A percentile compares a stretch with the other conserved stretches of the same genome.
These are phyloP conservation scores for Trichopoda pennipes DNA, from an alignment of 2,888 invertebrate genomes.

Conservation along the genomic window DNA sequence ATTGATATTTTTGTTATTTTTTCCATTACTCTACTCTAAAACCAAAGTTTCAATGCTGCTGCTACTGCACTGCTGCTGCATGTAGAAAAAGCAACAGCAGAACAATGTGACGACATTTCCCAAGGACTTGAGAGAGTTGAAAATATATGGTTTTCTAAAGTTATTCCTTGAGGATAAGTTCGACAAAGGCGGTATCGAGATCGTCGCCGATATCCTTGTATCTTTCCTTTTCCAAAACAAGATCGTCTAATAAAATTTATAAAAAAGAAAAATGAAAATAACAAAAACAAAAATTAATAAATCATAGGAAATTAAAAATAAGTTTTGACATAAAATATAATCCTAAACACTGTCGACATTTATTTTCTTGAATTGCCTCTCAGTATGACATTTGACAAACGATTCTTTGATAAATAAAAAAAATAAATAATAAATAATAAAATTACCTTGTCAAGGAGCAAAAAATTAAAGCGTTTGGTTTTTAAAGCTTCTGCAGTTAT, in stretches of 20 bases:
- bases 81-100: constrained; percentile 44
- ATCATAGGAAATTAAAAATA: constrained; percentile 55
- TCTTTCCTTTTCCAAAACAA: constrained; percentile 98
- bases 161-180: constrained; percentile 90
- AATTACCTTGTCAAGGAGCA: constrained; percentile 68
- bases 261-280: constrained; percentile 68
- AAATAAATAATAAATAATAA: no score
- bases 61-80: constrained; percentile 44
- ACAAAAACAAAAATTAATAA: constrained; percentile 66
- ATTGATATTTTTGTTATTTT: constrained; percentile 26
- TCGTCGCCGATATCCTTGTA: constrained; percentile 99
- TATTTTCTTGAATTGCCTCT: not conserved
- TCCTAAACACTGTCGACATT: constrained; percentile 31
- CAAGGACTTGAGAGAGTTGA: constrained; percentile 45
- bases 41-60: constrained; percentile 66
- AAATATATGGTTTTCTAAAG: constrained; percentile 32
- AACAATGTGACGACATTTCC: constrained; percentile 42
- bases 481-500: constrained; percentile 45
- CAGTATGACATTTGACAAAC: not conserved
- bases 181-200: constrained; percentile 99
- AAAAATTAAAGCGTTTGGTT: constrained; percentile 48
- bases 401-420: constrained; percentile 32
- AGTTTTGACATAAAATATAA: constrained; percentile 42
- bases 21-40: constrained; percentile 59
- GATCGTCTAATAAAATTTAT: constrained; percentile 87